A percentile compares a stretch with the other conserved stretches of the same genome.
Conservation (phyloP, 2,113 vertebrate species). For the Solenodon paradoxus region DNA sequence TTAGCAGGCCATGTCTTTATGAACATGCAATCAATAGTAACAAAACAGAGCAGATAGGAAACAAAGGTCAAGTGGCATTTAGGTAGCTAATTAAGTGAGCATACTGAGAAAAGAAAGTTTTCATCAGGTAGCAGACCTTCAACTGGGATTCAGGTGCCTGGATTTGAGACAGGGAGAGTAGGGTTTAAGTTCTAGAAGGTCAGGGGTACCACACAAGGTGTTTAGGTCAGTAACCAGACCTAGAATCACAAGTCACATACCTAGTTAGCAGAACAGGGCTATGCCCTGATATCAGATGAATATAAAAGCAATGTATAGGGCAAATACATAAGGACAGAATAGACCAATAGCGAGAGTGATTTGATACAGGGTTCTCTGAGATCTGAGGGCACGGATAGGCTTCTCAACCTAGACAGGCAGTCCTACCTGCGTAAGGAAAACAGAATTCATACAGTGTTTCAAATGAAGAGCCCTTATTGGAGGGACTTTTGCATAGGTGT, state of each 20-base stretch:
- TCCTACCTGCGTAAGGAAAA: not conserved
- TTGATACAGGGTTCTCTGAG: not conserved
- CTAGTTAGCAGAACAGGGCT: not conserved
- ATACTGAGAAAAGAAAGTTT: not conserved
- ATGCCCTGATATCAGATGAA: not conserved
- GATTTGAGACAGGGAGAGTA: not conserved
- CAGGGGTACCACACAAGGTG: not conserved
- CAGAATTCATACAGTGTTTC: not conserved
- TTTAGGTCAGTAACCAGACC: not conserved
- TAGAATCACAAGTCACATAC: not conserved
- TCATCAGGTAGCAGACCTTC: not conserved
- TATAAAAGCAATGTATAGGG: not conserved
- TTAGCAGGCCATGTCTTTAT: not conserved
- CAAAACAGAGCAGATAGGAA: not conserved
- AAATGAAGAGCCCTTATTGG: not conserved
- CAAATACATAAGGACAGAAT: not conserved
- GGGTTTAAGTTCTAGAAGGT: not conserved
- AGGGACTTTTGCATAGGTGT: not conserved
- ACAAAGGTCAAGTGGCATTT: not conserved
- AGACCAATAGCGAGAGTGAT: not conserved
- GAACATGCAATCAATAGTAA: not conserved
- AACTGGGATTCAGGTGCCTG: not conserved
- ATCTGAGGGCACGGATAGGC: not conserved
- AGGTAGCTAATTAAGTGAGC: not conserved
- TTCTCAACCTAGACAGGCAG: not conserved